Evolutionary conservation across 2,113 vertebrate species (phyloP).

Genomic region (Oxyura jamaicensis): DNA sequence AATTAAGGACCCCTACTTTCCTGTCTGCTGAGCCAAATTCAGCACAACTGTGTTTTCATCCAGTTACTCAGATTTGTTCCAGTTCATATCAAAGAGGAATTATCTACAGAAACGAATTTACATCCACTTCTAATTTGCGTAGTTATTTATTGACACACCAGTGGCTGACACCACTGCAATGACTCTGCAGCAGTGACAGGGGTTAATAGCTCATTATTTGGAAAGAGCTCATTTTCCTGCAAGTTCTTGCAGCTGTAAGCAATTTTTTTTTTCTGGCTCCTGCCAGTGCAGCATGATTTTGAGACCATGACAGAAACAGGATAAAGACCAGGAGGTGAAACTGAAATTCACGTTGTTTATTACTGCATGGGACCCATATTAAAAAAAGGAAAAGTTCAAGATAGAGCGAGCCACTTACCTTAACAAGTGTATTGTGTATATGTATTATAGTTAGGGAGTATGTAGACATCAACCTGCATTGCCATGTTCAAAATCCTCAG

Average conservation of each 20-base stretch:
- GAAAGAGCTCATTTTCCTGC: conserved; percentile 55
- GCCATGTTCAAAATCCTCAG: background rate
- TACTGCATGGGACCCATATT: background rate
- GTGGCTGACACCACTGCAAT: conserved; percentile 49
- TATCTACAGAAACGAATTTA: conserved; percentile 38
- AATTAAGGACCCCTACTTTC: conserved; percentile 29
- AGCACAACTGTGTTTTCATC: conserved; percentile 52
- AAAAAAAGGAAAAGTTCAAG: background rate
- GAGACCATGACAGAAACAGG: conserved; percentile 33
- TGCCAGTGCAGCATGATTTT: conserved; percentile 39
- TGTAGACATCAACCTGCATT: background rate
- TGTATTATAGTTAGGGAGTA: background rate
- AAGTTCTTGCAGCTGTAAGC: conserved; percentile 66
- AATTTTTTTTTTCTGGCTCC: conserved; percentile 30
- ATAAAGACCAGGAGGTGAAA: conserved; percentile 22
- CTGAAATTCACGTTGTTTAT: conserved; percentile 21
- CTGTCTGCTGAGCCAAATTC: background rate
- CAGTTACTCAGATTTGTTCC: conserved; percentile 50
- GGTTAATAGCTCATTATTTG: conserved; percentile 68
- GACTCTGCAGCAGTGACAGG: conserved; percentile 41
- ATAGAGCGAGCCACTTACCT: background rate
- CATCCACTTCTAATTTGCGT: conserved; percentile 25
- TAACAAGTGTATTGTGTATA: background rate
- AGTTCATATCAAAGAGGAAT: conserved; percentile 41
- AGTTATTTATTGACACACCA: conserved; percentile 48